Percentiles rank a stretch among this genome's conserved stretches.
Evolutionary conservation across 2,113 vertebrate species (phyloP).

Genomic region (Leucopternis melanops): DNA sequence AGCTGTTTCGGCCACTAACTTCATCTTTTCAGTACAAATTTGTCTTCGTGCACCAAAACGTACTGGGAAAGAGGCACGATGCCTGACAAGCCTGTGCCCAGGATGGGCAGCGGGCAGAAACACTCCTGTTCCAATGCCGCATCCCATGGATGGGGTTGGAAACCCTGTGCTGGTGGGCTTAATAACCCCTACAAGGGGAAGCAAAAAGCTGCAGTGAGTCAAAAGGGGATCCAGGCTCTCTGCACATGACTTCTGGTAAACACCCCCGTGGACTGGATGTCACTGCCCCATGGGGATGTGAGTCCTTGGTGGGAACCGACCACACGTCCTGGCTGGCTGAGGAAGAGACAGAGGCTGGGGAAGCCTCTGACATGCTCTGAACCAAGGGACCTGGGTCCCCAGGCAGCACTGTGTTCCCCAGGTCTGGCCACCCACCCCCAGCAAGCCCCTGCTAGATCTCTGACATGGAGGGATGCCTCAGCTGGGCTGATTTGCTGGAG

Average conservation of each 20-base stretch:
- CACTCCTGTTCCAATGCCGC: rapidly evolving
- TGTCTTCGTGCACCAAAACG: rapidly evolving
- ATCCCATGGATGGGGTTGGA: background rate
- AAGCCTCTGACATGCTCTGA: rapidly evolving
- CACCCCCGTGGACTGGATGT: background rate
- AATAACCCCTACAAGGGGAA: background rate
- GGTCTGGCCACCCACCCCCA: background rate
- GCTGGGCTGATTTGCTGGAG: rapidly evolving
- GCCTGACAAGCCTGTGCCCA: background rate
- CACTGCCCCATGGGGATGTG: rapidly evolving
- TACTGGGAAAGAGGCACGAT: rapidly evolving
- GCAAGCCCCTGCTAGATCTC: background rate
- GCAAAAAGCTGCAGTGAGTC: background rate
- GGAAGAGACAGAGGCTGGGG: background rate
- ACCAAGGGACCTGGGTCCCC: background rate
- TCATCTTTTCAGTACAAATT: background rate
- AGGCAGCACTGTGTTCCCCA: background rate
- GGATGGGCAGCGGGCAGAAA: background rate
- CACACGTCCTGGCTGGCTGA: rapidly evolving
- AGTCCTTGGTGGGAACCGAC: background rate
- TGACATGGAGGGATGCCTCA: background rate
- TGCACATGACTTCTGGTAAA: background rate
- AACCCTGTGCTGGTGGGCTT: rapidly evolving
- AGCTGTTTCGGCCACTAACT: background rate
- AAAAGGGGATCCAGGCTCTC: background rate